phyloP scores from a whole-genome alignment of 92 coral and sea anemone genomes.

The Chrysogorgia sp. region DNA sequence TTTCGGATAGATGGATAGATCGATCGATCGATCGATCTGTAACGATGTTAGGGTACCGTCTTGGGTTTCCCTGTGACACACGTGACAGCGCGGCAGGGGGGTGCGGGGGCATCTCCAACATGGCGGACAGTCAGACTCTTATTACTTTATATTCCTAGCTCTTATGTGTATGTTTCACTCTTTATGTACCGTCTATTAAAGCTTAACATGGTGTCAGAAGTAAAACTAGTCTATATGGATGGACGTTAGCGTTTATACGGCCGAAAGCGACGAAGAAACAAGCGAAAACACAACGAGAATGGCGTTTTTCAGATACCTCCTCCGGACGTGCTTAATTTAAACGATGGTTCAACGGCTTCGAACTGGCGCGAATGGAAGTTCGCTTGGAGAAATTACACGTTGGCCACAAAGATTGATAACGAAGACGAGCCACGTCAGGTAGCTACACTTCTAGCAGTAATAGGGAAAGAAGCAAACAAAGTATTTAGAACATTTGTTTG shows the following conservation, averaged over 20 bases:
- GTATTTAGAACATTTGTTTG: conserved; percentile 41
- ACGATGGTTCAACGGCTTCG: conserved; percentile 10
- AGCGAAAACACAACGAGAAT: neutral
- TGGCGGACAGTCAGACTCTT: no score
- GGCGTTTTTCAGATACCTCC: conserved; percentile 24
- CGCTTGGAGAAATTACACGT: conserved; percentile 39
- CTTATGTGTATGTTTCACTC: no score
- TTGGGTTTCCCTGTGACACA: no score
- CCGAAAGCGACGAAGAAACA: neutral
- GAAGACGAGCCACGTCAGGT: conserved; percentile 53
- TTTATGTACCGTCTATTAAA: no score
- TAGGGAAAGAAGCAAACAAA: conserved; percentile 50
- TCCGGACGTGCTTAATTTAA: conserved; percentile 14
- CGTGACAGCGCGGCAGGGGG: no score
- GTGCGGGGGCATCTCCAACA: no score
- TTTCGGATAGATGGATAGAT: no score
- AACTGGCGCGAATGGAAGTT: conserved; percentile 48
- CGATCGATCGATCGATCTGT: no score
- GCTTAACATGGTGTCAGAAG: no score
- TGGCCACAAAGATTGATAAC: conserved; percentile 50
- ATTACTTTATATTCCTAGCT: no score
- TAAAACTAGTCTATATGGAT: no score
- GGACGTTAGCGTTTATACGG: neutral
- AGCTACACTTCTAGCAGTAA: conserved; percentile 48
- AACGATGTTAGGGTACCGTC: no score